phyloP scores from a whole-genome alignment of 2,113 vertebrate species.

The Athene noctua region DNA sequence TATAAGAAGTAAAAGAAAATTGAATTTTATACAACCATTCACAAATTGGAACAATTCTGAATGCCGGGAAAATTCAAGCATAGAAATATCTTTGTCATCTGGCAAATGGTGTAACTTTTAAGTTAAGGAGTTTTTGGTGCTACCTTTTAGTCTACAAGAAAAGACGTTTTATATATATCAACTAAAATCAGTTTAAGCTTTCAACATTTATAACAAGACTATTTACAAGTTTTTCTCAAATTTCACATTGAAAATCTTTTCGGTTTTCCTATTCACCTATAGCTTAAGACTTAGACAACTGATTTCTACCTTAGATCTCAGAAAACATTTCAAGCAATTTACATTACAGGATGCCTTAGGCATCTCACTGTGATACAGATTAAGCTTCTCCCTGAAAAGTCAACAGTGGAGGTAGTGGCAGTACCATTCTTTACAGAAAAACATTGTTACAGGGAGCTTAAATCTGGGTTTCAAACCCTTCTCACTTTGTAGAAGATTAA shows the following conservation, averaged over 20 bases:
- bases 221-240: neutral
- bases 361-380: neutral
- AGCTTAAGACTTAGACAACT: neutral
- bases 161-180: neutral
- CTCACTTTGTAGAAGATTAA: neutral
- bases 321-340: neutral
- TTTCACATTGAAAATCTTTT: neutral
- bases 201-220: neutral
- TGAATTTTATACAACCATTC: neutral
- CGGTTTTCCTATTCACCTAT: neutral
- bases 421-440: neutral
- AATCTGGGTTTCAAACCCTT: neutral
- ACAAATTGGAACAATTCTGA: neutral
- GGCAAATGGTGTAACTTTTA: neutral
- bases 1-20: neutral
- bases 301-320: neutral
- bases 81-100: neutral
- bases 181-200: neutral
- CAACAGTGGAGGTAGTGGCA: neutral
- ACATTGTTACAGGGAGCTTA: neutral
- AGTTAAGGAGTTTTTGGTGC: neutral
- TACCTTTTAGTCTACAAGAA: neutral
- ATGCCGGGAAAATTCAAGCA: neutral
- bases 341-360: neutral
- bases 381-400: neutral